A percentile compares a stretch with the other conserved stretches of the same genome.
Conservation (phyloP, 2,888 invertebrate species). For the Oligia latruncula region DNA sequence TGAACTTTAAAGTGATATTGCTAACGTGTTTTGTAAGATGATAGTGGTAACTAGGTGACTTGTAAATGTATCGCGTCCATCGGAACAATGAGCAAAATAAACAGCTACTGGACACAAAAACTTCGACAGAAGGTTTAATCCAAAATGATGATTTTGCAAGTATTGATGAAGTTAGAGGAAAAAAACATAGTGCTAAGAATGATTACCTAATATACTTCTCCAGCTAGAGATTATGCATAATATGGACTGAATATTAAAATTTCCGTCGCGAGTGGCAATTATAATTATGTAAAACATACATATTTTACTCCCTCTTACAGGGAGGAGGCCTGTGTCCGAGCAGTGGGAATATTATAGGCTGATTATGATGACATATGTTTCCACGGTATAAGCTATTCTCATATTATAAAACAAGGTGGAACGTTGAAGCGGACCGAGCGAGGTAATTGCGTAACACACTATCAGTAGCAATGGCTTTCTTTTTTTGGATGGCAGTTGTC, state of each 20-base stretch:
- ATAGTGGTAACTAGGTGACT: slow-evolving; percentile 55
- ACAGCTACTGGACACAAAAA: slow-evolving; percentile 48
- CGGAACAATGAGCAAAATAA: slow-evolving; percentile 64
- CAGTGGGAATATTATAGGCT: too few relatives aligned
- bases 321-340: background rate
- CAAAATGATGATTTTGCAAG: background rate
- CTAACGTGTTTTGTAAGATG: slow-evolving; percentile 53
- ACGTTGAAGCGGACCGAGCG: too few relatives aligned
- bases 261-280: background rate
- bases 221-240: background rate
- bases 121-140: slow-evolving; percentile 40
- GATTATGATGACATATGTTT: too few relatives aligned
- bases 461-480: too few relatives aligned
- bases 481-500: too few relatives aligned
- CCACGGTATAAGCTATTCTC: background rate
- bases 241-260: background rate
- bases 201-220: too few relatives aligned
- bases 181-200: background rate
- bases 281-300: background rate
- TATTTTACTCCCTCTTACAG: too few relatives aligned
- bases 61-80: slow-evolving; percentile 63
- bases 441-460: too few relatives aligned
- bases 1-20: slow-evolving; percentile 64
- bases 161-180: background rate
- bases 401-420: background rate